A percentile compares a stretch with the other conserved stretches of the same genome.
Conservation (phyloP, 2,888 invertebrate genomes). For the Galerucella pusilla region DNA sequence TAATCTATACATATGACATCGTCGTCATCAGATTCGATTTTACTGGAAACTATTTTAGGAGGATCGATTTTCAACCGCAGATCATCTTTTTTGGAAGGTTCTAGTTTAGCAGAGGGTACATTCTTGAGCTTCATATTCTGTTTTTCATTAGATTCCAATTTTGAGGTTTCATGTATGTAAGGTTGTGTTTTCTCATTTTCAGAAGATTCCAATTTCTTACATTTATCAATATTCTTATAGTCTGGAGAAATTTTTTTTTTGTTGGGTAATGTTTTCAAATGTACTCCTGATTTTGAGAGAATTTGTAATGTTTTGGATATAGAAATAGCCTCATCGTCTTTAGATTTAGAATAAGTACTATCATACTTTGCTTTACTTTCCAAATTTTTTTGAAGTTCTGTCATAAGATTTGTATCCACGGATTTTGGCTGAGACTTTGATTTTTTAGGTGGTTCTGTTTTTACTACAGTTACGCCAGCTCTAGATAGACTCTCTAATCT, state of each 20-base stretch:
- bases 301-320: neutral
- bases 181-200: neutral
- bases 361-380: too few relatives aligned
- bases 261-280: neutral
- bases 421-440: neutral
- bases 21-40: constrained; percentile 2
- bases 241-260: neutral
- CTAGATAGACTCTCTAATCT: constrained; percentile 17
- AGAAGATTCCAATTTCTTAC: neutral
- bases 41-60: neutral
- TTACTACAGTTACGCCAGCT: constrained; percentile 16
- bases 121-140: neutral
- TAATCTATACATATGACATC: constrained; percentile 23
- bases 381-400: neutral
- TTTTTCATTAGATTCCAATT: neutral
- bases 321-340: too few relatives aligned
- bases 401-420: neutral
- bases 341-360: too few relatives aligned
- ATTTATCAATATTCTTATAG: neutral
- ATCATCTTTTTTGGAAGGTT: neutral
- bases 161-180: neutral
- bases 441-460: neutral
- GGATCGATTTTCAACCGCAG: neutral
- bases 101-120: too few relatives aligned
- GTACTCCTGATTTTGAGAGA: constrained; percentile 8